Evolutionary conservation across 2,888 invertebrate genomes (phyloP).

Genomic region (Calameuta idolon): DNA sequence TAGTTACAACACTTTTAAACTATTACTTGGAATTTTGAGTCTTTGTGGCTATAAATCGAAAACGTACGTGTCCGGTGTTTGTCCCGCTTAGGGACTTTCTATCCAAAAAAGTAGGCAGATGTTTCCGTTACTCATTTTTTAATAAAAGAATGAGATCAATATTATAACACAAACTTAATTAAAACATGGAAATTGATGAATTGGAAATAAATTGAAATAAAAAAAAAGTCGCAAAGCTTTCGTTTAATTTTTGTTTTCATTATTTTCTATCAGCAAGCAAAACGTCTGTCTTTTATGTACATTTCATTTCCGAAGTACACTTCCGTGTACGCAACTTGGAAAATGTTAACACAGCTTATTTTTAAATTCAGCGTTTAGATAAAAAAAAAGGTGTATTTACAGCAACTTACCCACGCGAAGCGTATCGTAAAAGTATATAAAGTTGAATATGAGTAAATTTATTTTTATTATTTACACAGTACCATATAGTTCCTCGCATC

Average conservation of each 20-base stretch:
- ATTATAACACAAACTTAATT: background rate
- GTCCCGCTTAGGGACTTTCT: background rate
- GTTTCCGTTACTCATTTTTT: background rate
- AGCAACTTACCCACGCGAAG: background rate
- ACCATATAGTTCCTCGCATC: background rate
- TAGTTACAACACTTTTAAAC: background rate
- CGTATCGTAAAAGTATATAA: background rate
- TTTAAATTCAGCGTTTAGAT: background rate
- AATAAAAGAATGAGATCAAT: background rate
- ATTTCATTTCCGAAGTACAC: background rate
- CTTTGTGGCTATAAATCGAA: background rate
- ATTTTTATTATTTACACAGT: background rate
- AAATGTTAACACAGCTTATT: background rate
- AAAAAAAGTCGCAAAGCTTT: background rate
- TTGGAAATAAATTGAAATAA: background rate
- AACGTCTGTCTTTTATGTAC: background rate
- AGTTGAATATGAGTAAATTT: background rate
- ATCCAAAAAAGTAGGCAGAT: background rate
- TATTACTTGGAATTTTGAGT: background rate
- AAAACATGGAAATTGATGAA: background rate
- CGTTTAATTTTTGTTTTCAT: background rate
- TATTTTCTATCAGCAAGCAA: background rate
- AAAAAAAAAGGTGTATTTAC: background rate
- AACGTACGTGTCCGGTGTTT: background rate
- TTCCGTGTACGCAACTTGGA: background rate